Evolutionary conservation across 2,113 vertebrate species (phyloP), one percentile per base, ranked within the genome.

Genomic region (Anser cygnoides): DNA sequence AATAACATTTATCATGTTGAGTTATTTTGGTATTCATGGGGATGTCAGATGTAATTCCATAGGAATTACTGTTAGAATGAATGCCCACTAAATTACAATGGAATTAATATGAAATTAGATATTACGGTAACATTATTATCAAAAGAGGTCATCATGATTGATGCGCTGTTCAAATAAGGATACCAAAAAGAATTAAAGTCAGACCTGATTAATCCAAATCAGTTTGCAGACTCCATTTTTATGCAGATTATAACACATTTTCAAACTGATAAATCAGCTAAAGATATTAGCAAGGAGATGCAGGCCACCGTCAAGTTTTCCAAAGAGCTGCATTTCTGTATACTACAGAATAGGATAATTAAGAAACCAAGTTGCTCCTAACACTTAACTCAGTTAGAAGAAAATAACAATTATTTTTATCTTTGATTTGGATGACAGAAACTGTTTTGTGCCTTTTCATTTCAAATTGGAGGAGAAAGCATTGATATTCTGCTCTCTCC

Each of bases 81-180:
- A 96, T 93, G 84, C 84, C 93, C 67, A 90, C 90, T 96, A 97
- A 96, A 94, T 98, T 97, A 97, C 95, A 96, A 96, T 75, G 92
- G 93, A 97, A 98, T 97, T 98, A 98, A 97, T 97, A 94, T 94
- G 94, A 97, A 98, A 98, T 98, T 98, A 97, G 95, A 94, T 97
- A 98, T 97, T 98, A 97, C 11, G 10, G 90, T 94, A 97, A 98
- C 70, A 85, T 67, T 95, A 97, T 97, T 97, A 98, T 97, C 98
- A 97, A 92, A 98, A 97, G 97, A 97, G 93, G 94, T 97, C 97
- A 95, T 61, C 2, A 1, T 98, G 98, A 98, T 96, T 96, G 96
- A 98, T 98, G 81, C 73, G 41, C 58, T 93, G 70, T 97, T 98
- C 95, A 97, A 94, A 97, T 88, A 62, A 98, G 93, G 89, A 93